Evolutionary conservation across 1,140 invertebrate genomes (phyloP).

Genomic region (Micrasema minimum): DNA sequence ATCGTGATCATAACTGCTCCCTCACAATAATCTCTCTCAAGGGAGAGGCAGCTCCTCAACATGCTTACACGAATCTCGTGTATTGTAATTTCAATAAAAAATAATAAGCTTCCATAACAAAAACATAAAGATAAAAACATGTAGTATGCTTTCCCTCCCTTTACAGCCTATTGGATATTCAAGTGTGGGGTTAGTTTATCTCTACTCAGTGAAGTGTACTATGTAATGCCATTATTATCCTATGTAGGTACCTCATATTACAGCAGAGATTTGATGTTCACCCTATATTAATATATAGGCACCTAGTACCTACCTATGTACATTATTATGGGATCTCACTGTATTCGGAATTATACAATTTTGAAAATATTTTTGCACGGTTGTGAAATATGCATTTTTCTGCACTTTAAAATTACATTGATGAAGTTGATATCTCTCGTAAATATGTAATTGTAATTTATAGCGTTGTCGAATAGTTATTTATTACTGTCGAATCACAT

Average conservation of each 20-base stretch:
- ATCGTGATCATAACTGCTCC: background rate
- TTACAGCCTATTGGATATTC: constrained; percentile 38
- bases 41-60: constrained; percentile 2
- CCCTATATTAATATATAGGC: too few relatives aligned
- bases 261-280: background rate
- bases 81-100: constrained; percentile 33
- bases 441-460: too few relatives aligned
- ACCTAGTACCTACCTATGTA: too few relatives aligned
- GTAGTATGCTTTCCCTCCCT: constrained; percentile 4
- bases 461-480: too few relatives aligned
- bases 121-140: constrained; percentile 26
- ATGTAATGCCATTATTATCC: constrained; percentile 4
- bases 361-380: too few relatives aligned
- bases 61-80: constrained; percentile 5
- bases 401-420: too few relatives aligned
- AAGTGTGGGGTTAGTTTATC: constrained; percentile 26
- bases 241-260: background rate
- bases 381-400: too few relatives aligned
- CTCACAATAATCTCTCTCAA: background rate
- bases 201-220: background rate
- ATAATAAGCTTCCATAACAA: constrained; percentile 30
- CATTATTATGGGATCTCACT: too few relatives aligned
- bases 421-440: too few relatives aligned
- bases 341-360: too few relatives aligned
- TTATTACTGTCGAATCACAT: too few relatives aligned